Evolutionary conservation across 2,797 vertebrate species (phyloP).

Genomic region (Acridotheres tristis): DNA sequence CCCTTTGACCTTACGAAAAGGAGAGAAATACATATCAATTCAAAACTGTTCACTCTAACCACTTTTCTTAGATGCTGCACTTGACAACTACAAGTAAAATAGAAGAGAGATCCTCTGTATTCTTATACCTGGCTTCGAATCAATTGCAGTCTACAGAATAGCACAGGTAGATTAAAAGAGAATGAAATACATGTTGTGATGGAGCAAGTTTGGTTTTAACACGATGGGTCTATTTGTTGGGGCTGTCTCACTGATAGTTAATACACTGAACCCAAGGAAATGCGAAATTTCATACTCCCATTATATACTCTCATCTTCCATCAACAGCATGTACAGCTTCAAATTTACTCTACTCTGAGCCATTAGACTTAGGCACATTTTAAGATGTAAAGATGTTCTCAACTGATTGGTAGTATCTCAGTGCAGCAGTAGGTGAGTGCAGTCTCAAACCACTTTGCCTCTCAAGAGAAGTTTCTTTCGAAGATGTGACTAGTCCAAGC

Average conservation of each 20-base stretch:
- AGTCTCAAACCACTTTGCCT: neutral
- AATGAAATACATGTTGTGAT: neutral
- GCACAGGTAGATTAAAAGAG: neutral
- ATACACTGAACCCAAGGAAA: neutral
- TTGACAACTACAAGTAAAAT: neutral
- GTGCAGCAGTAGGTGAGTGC: neutral
- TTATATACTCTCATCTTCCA: neutral
- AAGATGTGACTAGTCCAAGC: neutral
- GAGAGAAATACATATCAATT: neutral
- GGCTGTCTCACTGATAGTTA: neutral
- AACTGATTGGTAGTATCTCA: neutral
- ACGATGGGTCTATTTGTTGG: neutral
- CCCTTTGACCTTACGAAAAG: neutral
- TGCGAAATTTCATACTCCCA: neutral
- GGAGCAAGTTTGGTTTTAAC: neutral
- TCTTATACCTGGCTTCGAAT: neutral
- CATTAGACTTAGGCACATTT: neutral
- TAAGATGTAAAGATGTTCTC: neutral
- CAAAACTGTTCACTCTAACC: neutral
- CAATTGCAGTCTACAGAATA: neutral
- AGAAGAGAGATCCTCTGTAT: neutral
- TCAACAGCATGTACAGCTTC: neutral
- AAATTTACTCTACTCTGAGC: neutral
- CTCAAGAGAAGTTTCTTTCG: neutral
- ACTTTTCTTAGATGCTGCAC: neutral